Evolutionary conservation across 23 tunicate species (phyloP), one percentile per base, ranked within the genome.

Genomic region (Clavelina lepadiformis): DNA sequence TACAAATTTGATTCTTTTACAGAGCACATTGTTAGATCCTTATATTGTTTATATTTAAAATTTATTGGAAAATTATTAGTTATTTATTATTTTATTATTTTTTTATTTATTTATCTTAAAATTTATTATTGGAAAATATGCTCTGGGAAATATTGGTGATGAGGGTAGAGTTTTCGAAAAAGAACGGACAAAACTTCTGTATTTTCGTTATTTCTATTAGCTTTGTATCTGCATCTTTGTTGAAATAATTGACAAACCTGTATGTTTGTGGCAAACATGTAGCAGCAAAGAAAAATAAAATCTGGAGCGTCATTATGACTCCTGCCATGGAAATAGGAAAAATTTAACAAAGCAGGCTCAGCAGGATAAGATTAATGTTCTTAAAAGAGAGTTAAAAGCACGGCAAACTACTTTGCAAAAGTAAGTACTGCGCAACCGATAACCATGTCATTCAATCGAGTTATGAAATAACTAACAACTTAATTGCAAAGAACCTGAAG

Each of bases 401-500:
- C 68, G 59, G 78, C 78, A 72, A 72, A 36, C 50, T 37, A 38
- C 67, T 72, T 72, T 74, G 80, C 33, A 31, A 37, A 58, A 38
- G 57, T n/a, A n/a, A n/a, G n/a, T 74, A 58, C 36, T 74, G 80
- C 69, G 37, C 46, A 19, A 61, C 58, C 24, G 68, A 74, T 61
- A 49, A 59, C 26, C 68, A 72, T 72, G 29, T 66, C 28, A 46
- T 66, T 46, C 35, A 23, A 66, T 27, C 72, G 34, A 66, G 72
- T 28, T 66, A 74, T 74, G 80, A 74, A 74, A 34, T 74, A 38
- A n/a, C n/a, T n/a, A 58, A 51, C 33, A 60, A 61, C 61, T 29
- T 74, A 21, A 74, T 61, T n/a, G 80, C 60, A 22, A 74, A 74
- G 36, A 74, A 74, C 69, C 80, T 74, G 28, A 74, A 74, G 31